phyloP scores from a whole-genome alignment of 1,140 invertebrate species.

The Leptoteleia sp. region DNA sequence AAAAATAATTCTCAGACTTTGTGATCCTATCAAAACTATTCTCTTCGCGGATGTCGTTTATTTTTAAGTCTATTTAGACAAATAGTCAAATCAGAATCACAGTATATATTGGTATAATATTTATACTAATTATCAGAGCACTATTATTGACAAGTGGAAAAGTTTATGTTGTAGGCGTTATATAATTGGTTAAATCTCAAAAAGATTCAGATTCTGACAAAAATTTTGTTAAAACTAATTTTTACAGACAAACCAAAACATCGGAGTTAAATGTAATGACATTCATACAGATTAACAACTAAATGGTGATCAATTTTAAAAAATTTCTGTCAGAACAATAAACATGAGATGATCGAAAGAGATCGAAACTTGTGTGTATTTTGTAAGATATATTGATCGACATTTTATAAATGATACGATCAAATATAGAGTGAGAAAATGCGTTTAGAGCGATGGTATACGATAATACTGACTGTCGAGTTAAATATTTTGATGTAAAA shows the following conservation, averaged over 20 bases:
- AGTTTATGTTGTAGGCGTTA: slow-evolving; percentile 36
- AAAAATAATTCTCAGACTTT: slow-evolving; percentile 18
- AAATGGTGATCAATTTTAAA: slow-evolving; percentile 4
- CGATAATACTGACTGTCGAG: slow-evolving; percentile 51
- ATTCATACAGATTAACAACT: not conserved
- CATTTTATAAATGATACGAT: slow-evolving; percentile 62
- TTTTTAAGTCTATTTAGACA: slow-evolving; percentile 26
- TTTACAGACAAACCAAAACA: not conserved
- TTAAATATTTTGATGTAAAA: slow-evolving; percentile 55
- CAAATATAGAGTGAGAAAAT: slow-evolving; percentile 56
- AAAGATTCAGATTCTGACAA: slow-evolving; percentile 45
- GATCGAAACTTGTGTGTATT: slow-evolving; percentile 53
- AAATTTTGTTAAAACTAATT: slow-evolving; percentile 32
- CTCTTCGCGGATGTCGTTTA: slow-evolving; percentile 18
- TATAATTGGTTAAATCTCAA: slow-evolving; percentile 35
- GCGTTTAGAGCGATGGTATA: slow-evolving; percentile 51
- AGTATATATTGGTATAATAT: slow-evolving; percentile 57
- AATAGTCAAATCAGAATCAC: slow-evolving; percentile 7
- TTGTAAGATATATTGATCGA: slow-evolving; percentile 57
- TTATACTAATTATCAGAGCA: slow-evolving; percentile 52
- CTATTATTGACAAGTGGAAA: slow-evolving; percentile 37
- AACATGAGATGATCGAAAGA: slow-evolving; percentile 56
- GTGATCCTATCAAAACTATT: slow-evolving; percentile 2
- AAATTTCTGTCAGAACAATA: slow-evolving; percentile 58
- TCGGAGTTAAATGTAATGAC: not conserved